phyloP scores from a whole-genome alignment of 1,140 invertebrate genomes.

The Pentalonia nigronervosa region DNA sequence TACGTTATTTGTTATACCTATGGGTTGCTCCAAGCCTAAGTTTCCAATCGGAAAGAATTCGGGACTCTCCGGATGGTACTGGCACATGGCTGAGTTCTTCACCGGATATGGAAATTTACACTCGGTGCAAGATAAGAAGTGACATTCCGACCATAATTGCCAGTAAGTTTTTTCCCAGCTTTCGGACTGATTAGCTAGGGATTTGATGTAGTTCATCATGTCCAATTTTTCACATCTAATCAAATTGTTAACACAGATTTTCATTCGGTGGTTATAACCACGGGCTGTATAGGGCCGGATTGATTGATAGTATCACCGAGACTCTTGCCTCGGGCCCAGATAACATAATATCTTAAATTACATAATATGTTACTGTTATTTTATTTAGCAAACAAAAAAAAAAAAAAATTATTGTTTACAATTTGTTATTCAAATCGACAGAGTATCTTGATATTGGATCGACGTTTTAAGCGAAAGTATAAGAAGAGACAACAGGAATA shows the following conservation, averaged over 20 bases:
- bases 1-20: conserved; percentile 8
- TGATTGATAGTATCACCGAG: neutral
- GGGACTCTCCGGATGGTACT: conserved; percentile 18
- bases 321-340: too few species aligned
- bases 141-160: conserved; percentile 10
- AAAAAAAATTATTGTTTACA: neutral
- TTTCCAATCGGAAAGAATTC: conserved; percentile 16
- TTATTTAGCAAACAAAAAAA: neutral
- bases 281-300: neutral
- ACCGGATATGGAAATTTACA: conserved; percentile 13
- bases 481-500: neutral
- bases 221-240: neutral
- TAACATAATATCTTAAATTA: too few species aligned
- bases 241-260: neutral
- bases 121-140: neutral
- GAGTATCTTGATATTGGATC: neutral
- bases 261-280: neutral
- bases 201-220: neutral
- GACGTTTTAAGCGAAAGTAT: neutral
- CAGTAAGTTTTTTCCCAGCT: conserved; percentile 39
- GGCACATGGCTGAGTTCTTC: conserved; percentile 13
- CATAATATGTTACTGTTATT: neutral
- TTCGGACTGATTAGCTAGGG: neutral
- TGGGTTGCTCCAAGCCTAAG: conserved; percentile 16
- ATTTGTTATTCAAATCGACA: neutral